Evolutionary conservation across 2,797 vertebrate species (phyloP).

Genomic region (Limosa lapponica): DNA sequence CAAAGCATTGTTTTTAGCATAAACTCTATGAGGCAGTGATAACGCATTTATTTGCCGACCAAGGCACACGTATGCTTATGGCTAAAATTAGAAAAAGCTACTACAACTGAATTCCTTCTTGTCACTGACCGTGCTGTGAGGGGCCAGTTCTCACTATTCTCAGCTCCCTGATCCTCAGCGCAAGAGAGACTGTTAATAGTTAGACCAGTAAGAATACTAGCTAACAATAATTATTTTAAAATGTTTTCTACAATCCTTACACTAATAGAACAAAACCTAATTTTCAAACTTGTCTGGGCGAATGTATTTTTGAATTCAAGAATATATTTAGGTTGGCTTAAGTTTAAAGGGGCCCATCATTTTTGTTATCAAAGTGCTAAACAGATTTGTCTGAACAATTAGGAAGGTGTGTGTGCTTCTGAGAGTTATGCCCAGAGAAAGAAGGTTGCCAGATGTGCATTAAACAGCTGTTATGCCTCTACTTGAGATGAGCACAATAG

Average conservation of each 20-base stretch:
- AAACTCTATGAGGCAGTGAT: neutral
- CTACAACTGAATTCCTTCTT: neutral
- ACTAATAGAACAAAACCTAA: neutral
- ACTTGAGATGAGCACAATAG: neutral
- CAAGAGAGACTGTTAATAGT: neutral
- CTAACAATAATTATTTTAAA: neutral
- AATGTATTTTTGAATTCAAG: neutral
- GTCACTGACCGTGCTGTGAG: neutral
- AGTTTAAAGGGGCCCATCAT: slow-evolving; percentile 3
- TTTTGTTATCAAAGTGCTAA: slow-evolving; percentile 26
- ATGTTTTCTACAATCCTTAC: neutral
- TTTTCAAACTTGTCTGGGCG: slow-evolving; percentile 26
- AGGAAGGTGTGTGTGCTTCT: neutral
- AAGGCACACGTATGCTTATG: neutral
- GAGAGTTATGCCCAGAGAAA: neutral
- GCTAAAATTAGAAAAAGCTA: slow-evolving; percentile 14
- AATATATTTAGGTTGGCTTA: slow-evolving; percentile 27
- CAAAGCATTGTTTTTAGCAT: slow-evolving; percentile 24
- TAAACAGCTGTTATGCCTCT: neutral
- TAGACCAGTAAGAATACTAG: neutral
- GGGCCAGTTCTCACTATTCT: neutral
- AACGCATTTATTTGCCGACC: neutral
- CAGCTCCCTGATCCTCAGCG: neutral
- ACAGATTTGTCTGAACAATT: slow-evolving; percentile 35
- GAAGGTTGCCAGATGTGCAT: neutral